Base-by-base conservation (phyloP, 2,797 vertebrate genomes). In the Eulemur albifrons region DNA sequence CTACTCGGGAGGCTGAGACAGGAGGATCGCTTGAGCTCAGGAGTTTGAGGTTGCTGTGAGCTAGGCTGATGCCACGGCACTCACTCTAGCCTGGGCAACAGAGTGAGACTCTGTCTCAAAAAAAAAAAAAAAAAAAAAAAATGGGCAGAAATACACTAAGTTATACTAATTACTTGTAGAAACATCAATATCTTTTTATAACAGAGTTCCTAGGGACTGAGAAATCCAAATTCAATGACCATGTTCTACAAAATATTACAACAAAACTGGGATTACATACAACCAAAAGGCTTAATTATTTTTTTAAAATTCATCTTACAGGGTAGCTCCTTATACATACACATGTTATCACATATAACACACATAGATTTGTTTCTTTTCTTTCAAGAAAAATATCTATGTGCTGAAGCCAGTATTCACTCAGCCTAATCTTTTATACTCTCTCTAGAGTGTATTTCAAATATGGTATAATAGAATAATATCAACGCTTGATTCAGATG, bases 111-210 rank as follows among this genome's bases (percentile, higher is more conserved):
- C n/a, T n/a, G n/a, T n/a, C n/a, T n/a, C n/a, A n/a, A n/a, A n/a
- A n/a, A n/a, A n/a, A n/a, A n/a, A n/a, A n/a, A n/a, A n/a, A n/a
- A n/a, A n/a, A n/a, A n/a, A n/a, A n/a, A n/a, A n/a, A n/a, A 88
- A 38, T 80, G 45, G 54, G n/a, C 40, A 96, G 57, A 97, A 90
- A 90, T 90, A 88, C 20, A 86, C 2, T 94, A 84, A 90, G 35
- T 70, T 80, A 48, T 18, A 84, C 5, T 50, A 89, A 59, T 90
- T 86, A 90, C 61, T 45, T 85, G 54, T 40, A 35, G 45, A 84
- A 93, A 92, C 20, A 73, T 32, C 77, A n/a, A 35, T 25, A 93
- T 76, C 35, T 14, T 69, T 85, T 95, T 63, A 84, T 13, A 77
- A 84, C 7, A 75, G 25, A 59, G 15, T 87, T n/a, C 20, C 35